Evolutionary conservation across 2,888 invertebrate species (phyloP).

Genomic region (Tipula vernalis): DNA sequence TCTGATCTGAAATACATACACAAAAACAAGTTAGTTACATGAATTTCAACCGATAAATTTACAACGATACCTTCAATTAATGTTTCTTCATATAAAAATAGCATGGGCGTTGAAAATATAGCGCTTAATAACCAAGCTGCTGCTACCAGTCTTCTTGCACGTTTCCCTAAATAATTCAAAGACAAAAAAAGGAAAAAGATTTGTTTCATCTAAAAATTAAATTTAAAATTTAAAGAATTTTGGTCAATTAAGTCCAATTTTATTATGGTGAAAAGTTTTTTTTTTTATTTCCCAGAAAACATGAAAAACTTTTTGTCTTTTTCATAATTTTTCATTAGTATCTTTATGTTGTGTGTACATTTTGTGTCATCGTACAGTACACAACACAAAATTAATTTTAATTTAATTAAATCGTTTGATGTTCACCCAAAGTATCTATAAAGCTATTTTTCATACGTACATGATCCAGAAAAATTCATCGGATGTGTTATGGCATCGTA

Average conservation of each 20-base stretch:
- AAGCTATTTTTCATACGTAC: conserved; percentile 47
- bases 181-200: no score
- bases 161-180: conserved; percentile 56
- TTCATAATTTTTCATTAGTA: not conserved
- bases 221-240: not conserved
- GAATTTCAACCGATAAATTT: not conserved
- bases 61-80: conserved; percentile 50
- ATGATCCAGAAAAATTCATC: conserved; percentile 89
- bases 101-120: conserved; percentile 68
- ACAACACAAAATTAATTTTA: not conserved
- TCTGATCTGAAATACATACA: conserved; percentile 38
- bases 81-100: conserved; percentile 69
- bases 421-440: not conserved
- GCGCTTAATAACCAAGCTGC: conserved; percentile 74
- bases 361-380: not conserved
- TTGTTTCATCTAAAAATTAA: not conserved
- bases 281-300: conserved; percentile 9
- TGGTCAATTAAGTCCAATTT: not conserved
- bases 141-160: conserved; percentile 65
- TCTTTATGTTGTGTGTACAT: not conserved
- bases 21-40: not conserved
- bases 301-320: conserved; percentile 12
- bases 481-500: conserved; percentile 90
- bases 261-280: not conserved
- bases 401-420: not conserved